These are phyloP conservation scores for Lordiphosa mommai DNA, from an alignment of 1,140 invertebrate genomes.

Conservation along the genomic window DNA sequence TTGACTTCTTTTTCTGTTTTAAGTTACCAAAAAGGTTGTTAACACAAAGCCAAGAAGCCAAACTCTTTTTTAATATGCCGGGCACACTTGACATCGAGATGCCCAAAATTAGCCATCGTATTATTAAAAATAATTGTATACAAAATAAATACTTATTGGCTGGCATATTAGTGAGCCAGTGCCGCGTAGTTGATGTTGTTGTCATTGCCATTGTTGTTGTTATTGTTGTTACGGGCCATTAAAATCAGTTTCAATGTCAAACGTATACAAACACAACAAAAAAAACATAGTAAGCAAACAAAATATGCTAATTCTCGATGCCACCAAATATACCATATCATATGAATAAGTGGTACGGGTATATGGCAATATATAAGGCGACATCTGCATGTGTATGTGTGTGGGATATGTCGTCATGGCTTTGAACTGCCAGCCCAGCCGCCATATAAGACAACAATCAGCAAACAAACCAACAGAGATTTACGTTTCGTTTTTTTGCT, in stretches of 20 bases:
- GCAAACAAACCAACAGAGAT: conserved; percentile 16
- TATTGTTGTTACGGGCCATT: conserved; percentile 61
- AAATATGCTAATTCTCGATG: conserved; percentile 67
- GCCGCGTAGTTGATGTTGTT: conserved; percentile 18
- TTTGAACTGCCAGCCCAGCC: conserved; percentile 22
- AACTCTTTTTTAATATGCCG: conserved; percentile 30
- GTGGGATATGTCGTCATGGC: conserved; percentile 55
- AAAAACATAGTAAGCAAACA: conserved; percentile 34
- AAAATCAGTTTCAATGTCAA: conserved; percentile 75
- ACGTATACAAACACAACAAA: conserved; percentile 26
- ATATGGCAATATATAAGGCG: conserved; percentile 7
- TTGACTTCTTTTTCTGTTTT: conserved; percentile 44
- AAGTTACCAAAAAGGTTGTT: conserved; percentile 47
- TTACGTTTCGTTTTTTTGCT: conserved; percentile 10
- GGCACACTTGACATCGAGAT: conserved; percentile 31
- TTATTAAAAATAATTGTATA: conserved; percentile 42
- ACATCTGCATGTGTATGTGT: conserved; percentile 4
- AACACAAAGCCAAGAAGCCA: conserved; percentile 19
- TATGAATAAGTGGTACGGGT: conserved; percentile 36
- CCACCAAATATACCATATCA: conserved; percentile 26
- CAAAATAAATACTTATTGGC: conserved; percentile 55
- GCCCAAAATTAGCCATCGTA: conserved; percentile 26
- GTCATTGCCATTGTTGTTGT: conserved; percentile 28
- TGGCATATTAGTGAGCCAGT: conserved; percentile 44
- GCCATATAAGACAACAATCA: conserved; percentile 29